A percentile compares a stretch with the other conserved stretches of the same genome.
phyloP scores from a whole-genome alignment of 2,113 vertebrate species.

The Chiloscyllium plagiosum region DNA sequence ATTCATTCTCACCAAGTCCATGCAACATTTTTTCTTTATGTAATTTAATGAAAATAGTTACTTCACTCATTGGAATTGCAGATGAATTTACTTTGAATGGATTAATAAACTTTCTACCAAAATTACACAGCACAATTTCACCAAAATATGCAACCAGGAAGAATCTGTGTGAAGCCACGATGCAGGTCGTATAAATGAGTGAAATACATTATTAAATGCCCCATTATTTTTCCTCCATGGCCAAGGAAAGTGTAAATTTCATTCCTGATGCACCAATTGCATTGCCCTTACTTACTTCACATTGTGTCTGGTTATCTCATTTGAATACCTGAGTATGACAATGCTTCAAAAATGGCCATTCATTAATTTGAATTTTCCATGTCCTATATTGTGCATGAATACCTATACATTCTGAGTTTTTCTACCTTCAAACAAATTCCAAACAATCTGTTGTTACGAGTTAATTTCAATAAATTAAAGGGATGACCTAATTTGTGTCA shows the following conservation, averaged over 20 bases:
- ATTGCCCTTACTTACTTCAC: neutral
- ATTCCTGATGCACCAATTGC: neutral
- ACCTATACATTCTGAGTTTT: neutral
- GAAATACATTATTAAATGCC: neutral
- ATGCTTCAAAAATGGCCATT: neutral
- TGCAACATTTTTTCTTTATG: too few relatives aligned
- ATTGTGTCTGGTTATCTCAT: neutral
- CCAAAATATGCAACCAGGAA: neutral
- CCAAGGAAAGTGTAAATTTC: neutral
- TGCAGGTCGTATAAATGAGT: neutral
- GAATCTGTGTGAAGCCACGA: neutral
- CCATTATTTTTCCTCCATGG: neutral
- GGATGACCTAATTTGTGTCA: neutral
- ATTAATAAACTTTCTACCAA: neutral
- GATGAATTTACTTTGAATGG: neutral
- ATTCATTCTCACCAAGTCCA: too few relatives aligned
- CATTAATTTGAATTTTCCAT: neutral
- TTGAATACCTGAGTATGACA: neutral
- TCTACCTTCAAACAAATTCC: neutral
- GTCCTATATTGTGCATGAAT: neutral
- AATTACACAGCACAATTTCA: neutral
- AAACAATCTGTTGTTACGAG: neutral
- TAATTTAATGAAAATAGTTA: neutral
- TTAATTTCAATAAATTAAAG: constrained; percentile 20
- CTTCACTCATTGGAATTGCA: neutral